phyloP scores from a whole-genome alignment of 2,888 invertebrate genomes.

The Drosophila monieri region DNA sequence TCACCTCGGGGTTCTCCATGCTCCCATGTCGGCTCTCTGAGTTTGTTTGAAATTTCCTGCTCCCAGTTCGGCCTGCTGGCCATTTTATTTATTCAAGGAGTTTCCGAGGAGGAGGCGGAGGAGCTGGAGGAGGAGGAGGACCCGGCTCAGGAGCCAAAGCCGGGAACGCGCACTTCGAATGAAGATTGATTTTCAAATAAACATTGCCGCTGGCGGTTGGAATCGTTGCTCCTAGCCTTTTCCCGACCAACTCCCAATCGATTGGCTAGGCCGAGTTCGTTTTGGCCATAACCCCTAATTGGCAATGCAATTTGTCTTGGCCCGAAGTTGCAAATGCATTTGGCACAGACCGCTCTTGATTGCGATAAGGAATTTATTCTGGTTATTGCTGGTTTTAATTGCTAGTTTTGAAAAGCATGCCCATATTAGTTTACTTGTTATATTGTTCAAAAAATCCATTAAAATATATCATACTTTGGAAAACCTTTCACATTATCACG shows the following conservation, averaged over 20 bases:
- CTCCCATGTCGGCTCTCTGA: constrained; percentile 30
- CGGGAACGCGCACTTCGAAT: constrained; percentile 42
- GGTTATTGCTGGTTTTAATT: neutral
- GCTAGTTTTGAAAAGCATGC: neutral
- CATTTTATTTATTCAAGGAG: constrained; percentile 59
- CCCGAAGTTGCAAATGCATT: constrained; percentile 17
- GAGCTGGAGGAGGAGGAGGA: constrained; percentile 13
- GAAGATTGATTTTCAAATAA: constrained; percentile 66
- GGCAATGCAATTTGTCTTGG: constrained; percentile 36
- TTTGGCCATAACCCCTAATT: constrained; percentile 38
- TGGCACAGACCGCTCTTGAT: constrained; percentile 22
- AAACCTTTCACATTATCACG: neutral
- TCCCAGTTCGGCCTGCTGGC: constrained; percentile 34
- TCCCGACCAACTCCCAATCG: constrained; percentile 17
- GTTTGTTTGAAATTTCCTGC: constrained; percentile 51
- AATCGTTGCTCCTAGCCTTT: neutral
- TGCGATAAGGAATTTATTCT: constrained; percentile 20
- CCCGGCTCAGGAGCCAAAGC: constrained; percentile 16
- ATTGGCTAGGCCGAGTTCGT: constrained; percentile 44
- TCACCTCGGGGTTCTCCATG: constrained; percentile 29
- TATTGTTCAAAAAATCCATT: too few species aligned
- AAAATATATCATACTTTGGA: neutral
- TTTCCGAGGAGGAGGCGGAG: neutral
- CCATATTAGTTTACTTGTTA: neutral
- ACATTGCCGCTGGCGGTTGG: constrained; percentile 32